Evolutionary conservation across 2,888 invertebrate species (phyloP).

Genomic region (Cheilosia vulpina): DNA sequence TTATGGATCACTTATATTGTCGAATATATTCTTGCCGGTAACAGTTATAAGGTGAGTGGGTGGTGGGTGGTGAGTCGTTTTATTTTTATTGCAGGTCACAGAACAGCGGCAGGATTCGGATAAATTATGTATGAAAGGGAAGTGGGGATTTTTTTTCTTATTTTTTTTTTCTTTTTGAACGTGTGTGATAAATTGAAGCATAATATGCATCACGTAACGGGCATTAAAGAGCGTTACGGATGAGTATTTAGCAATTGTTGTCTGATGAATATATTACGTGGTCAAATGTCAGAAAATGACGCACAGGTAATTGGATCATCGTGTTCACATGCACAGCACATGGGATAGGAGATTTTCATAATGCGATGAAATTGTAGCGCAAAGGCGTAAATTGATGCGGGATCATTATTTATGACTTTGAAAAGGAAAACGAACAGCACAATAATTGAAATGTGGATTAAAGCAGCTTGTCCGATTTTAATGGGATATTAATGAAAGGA

Average conservation of each 20-base stretch:
- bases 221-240: slow-evolving; percentile 12
- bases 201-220: slow-evolving; percentile 12
- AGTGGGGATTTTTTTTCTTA: background rate
- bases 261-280: slow-evolving; percentile 31
- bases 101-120: background rate
- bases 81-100: slow-evolving; percentile 12
- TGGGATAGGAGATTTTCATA: slow-evolving; percentile 42
- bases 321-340: slow-evolving; percentile 6
- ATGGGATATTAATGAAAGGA: no score
- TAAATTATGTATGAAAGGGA: background rate
- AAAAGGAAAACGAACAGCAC: no score
- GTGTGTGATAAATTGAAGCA: slow-evolving; percentile 2
- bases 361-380: background rate
- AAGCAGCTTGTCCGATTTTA: no score
- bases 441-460: no score
- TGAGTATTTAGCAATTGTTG: slow-evolving; percentile 34
- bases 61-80: background rate
- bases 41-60: slow-evolving; percentile 90
- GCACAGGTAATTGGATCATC: slow-evolving; percentile 48
- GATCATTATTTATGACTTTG: slow-evolving; percentile 7
- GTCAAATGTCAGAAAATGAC: slow-evolving; percentile 42
- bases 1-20: slow-evolving; percentile 94
- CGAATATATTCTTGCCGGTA: slow-evolving; percentile 94
- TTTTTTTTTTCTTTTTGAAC: background rate
- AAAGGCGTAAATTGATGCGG: slow-evolving; percentile 1